Percentiles rank a stretch among this genome's conserved stretches.
Evolutionary conservation across 2,888 invertebrate genomes (phyloP).

Genomic region (Bombyx huttoni): DNA sequence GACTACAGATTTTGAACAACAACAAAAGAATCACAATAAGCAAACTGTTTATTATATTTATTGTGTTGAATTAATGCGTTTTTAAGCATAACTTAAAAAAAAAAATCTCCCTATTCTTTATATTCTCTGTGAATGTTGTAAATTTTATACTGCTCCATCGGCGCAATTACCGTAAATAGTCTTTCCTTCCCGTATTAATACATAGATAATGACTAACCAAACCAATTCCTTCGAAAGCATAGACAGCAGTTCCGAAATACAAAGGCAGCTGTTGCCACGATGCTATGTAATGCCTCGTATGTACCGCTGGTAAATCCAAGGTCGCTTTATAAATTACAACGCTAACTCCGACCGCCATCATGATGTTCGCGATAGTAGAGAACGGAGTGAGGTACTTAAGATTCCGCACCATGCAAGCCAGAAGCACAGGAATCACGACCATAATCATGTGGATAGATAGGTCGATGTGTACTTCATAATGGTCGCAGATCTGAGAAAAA

Average conservation of each 20-base stretch:
- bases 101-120: no score
- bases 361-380: conserved; percentile 91
- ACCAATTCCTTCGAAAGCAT: conserved; percentile 97
- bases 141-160: no score
- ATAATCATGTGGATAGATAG: conserved; percentile 82
- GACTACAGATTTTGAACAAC: no score
- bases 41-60: no score
- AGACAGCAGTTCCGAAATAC: conserved; percentile 96
- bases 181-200: no score
- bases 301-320: conserved; percentile 77
- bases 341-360: conserved; percentile 81
- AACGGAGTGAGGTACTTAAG: conserved; percentile 92
- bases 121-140: no score
- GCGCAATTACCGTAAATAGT: no score
- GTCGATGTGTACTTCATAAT: conserved; percentile 74
- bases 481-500: conserved; percentile 75
- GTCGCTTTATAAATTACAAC: conserved; percentile 84
- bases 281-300: conserved; percentile 74
- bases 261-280: conserved; percentile 79
- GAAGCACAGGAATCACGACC: conserved; percentile 78
- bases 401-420: conserved; percentile 85
- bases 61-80: no score
- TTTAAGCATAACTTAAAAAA: no score
- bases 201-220: conserved; percentile 72
- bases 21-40: no score